phyloP scores from a whole-genome alignment of 2,888 invertebrate species.

The Brachyptera risi region DNA sequence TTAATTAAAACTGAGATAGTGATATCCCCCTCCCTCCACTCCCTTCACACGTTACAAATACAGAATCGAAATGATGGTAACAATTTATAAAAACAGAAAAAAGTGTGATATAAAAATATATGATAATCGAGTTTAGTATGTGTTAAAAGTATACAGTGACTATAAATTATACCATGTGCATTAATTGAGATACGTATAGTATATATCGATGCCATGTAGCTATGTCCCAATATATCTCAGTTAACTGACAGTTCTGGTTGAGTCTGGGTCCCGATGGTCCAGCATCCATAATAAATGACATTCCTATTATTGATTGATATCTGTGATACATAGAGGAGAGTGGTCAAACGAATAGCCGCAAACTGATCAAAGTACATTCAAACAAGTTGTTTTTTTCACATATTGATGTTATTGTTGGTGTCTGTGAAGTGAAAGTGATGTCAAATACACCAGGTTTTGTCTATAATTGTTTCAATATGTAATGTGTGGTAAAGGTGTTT shows the following conservation, averaged over 20 bases:
- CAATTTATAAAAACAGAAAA: no score
- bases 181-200: conserved; percentile 11
- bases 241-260: neutral
- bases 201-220: neutral
- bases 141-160: no score
- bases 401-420: no score
- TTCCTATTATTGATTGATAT: neutral
- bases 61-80: no score
- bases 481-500: neutral
- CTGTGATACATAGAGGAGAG: neutral
- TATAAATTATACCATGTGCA: conserved; percentile 5
- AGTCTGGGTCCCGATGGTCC: neutral
- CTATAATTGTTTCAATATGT: conserved; percentile 1
- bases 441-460: no score
- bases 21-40: no score
- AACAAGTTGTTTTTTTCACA: neutral
- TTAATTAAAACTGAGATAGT: no score
- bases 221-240: neutral
- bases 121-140: no score
- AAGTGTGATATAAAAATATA: no score
- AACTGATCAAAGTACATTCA: neutral
- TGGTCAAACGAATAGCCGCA: neutral
- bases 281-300: neutral
- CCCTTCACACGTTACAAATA: no score
- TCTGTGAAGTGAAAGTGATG: neutral